These are phyloP conservation scores for Quadriops clusia DNA, from an alignment of 2,888 invertebrate genomes.

Conservation along the genomic window DNA sequence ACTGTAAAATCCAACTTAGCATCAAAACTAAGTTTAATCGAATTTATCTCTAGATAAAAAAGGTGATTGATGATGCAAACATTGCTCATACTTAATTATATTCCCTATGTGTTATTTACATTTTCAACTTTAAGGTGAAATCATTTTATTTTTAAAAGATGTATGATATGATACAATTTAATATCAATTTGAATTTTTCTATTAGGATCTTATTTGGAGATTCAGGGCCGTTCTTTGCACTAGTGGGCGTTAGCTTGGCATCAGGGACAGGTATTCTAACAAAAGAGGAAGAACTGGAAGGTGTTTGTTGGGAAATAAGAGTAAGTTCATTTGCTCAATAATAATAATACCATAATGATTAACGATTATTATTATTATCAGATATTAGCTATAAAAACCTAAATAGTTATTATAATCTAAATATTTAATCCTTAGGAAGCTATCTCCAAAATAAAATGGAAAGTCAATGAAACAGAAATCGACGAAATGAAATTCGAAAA, in stretches of 20 bases:
- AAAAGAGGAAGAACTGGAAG: constrained; percentile 65
- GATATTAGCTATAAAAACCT: neutral
- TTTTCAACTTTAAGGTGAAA: neutral
- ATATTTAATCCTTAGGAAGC: constrained; percentile 38
- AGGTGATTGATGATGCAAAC: no score
- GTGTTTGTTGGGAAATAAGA: constrained; percentile 66
- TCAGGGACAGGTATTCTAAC: constrained; percentile 62
- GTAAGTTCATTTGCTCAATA: constrained; percentile 33
- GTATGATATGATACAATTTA: neutral
- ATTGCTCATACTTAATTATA: no score
- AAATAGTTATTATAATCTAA: neutral
- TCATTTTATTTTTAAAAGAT: neutral
- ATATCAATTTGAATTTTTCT: constrained; percentile 12
- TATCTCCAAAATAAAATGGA: constrained; percentile 46
- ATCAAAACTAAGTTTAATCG: no score
- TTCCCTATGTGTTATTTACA: constrained; percentile 1
- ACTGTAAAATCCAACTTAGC: no score
- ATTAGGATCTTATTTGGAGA: constrained; percentile 52
- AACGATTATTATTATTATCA: neutral
- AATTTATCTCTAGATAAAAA: no score
- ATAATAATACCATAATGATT: neutral
- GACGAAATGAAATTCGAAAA: constrained; percentile 33
- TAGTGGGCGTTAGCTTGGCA: constrained; percentile 61
- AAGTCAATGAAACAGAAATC: constrained; percentile 35
- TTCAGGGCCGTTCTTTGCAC: constrained; percentile 60